Conservation (phyloP, 1,140 invertebrate species). For the Tetraneura akinire region DNA sequence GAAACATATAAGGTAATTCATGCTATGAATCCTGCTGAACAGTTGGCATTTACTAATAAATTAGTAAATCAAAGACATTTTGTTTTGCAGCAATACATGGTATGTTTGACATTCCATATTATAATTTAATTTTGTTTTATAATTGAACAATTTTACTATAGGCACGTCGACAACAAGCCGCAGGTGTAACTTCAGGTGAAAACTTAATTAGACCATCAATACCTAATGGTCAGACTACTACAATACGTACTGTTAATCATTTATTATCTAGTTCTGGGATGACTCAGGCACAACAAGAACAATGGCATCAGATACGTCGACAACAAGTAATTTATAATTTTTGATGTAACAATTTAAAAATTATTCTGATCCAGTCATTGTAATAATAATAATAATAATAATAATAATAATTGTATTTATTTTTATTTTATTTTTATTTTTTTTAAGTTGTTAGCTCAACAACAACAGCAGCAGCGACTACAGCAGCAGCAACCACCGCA, state of each 20-base stretch:
- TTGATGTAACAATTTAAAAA: background rate
- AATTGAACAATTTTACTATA: constrained; percentile 49
- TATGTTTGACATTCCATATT: too few relatives aligned
- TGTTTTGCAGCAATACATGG: constrained; percentile 60
- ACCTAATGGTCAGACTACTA: too few relatives aligned
- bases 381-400: background rate
- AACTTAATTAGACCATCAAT: constrained; percentile 14
- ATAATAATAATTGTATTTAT: too few relatives aligned
- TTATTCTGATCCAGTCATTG: background rate
- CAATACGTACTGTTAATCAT: too few relatives aligned
- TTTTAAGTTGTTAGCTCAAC: constrained; percentile 55
- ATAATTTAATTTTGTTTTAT: background rate
- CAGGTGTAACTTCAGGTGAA: background rate
- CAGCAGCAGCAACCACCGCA: too few relatives aligned
- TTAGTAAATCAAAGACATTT: constrained; percentile 70
- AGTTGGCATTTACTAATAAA: too few relatives aligned
- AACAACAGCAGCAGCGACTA: constrained; percentile 58
- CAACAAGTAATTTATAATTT: constrained; percentile 35
- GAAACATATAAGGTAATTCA: constrained; percentile 81
- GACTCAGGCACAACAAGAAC: too few relatives aligned
- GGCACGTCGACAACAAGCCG: constrained; percentile 53
- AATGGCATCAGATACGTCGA: constrained; percentile 38
- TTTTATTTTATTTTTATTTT: background rate
- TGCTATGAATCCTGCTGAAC: constrained; percentile 76
- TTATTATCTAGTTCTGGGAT: too few relatives aligned